Conservation (phyloP, 2,113 vertebrate species). For the Odocoileus hemionus region DNA sequence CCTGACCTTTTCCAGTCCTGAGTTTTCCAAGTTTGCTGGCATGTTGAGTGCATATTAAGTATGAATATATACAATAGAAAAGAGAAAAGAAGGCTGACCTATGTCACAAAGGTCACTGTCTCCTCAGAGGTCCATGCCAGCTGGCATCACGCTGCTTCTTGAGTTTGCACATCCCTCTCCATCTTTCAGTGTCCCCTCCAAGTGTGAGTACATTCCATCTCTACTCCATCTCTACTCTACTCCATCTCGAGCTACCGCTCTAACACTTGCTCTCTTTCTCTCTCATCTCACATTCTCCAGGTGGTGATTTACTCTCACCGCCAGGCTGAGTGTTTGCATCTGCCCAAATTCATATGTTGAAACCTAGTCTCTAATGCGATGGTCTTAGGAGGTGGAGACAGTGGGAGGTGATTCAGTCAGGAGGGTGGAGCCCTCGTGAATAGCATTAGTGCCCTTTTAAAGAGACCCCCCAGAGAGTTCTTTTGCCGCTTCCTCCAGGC, state of each 20-base stretch:
- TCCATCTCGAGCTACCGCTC: neutral
- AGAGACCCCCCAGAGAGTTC: neutral
- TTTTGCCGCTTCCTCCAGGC: rapidly evolving
- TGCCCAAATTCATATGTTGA: neutral
- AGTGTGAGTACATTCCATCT: neutral
- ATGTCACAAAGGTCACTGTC: neutral
- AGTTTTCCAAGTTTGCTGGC: neutral
- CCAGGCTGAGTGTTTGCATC: neutral
- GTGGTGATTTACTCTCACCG: neutral
- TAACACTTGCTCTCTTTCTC: neutral
- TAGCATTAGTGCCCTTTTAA: neutral
- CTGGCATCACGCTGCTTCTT: too few species aligned
- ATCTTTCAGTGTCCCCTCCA: neutral
- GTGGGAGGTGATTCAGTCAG: neutral
- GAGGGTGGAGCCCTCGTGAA: neutral
- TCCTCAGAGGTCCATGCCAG: neutral
- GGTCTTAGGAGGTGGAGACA: neutral
- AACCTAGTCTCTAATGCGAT: neutral
- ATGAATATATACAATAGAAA: neutral
- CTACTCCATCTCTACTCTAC: too few species aligned
- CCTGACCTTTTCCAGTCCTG: neutral
- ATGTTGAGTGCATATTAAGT: neutral
- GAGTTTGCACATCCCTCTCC: neutral
- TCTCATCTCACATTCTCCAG: neutral
- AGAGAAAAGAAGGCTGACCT: neutral